A percentile compares a stretch with the other conserved stretches of the same genome.
Evolutionary conservation across 2,888 invertebrate genomes (phyloP).

Genomic region (Teleogryllus oceanicus): DNA sequence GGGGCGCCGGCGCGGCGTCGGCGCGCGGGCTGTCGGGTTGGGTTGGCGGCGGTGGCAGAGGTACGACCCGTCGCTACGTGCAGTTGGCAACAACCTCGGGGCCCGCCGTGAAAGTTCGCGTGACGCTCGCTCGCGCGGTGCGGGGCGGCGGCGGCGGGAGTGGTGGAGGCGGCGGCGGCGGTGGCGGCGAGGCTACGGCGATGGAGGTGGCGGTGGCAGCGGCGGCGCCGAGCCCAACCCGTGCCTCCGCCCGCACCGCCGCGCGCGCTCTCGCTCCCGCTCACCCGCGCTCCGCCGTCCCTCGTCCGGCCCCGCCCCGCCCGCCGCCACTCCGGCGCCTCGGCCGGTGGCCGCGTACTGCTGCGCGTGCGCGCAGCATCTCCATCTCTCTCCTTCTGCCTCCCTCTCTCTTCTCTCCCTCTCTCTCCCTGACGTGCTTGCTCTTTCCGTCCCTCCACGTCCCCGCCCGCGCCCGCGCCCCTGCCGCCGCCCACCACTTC

Average conservation of each 20-base stretch:
- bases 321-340: neutral
- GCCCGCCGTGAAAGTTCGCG: constrained; percentile 9
- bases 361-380: neutral
- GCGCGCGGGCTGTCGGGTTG: neutral
- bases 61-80: neutral
- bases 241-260: neutral
- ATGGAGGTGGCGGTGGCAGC: neutral
- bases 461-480: neutral
- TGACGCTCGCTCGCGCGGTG: neutral
- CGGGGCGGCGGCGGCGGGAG: neutral
- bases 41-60: neutral
- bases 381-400: neutral
- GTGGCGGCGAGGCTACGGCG: neutral
- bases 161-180: neutral
- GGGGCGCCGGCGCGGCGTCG: neutral
- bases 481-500: neutral
- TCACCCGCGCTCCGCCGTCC: neutral
- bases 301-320: neutral
- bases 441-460: neutral
- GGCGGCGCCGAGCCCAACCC: neutral
- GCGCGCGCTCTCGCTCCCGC: neutral
- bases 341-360: neutral
- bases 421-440: no score
- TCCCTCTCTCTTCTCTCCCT: neutral
- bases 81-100: constrained; percentile 18